phyloP scores from a whole-genome alignment of 2,113 vertebrate genomes.

The Sinocyclocheilus maitianheensis region DNA sequence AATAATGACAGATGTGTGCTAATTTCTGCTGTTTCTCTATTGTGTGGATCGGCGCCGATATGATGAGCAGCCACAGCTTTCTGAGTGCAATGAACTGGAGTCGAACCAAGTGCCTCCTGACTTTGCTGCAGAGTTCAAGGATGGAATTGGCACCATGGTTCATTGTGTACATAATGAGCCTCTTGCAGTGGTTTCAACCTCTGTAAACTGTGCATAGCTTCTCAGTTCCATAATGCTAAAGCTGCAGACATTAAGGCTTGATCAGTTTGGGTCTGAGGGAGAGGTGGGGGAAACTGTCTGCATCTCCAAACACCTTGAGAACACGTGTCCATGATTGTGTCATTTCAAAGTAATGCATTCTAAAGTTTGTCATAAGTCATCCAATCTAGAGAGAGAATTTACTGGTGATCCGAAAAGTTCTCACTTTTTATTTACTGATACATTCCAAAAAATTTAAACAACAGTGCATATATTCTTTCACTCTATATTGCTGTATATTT shows the following conservation, averaged over 20 bases:
- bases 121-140: slow-evolving; percentile 34
- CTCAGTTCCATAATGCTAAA: slow-evolving; percentile 18
- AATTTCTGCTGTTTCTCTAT: no score
- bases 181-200: slow-evolving; percentile 44
- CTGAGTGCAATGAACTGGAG: slow-evolving; percentile 34
- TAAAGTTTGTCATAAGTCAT: slow-evolving; percentile 6
- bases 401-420: background rate
- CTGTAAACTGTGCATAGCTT: slow-evolving; percentile 51
- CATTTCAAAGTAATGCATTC: slow-evolving; percentile 28
- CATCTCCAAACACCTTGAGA: slow-evolving; percentile 29
- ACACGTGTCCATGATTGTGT: slow-evolving; percentile 26
- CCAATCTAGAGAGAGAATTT: slow-evolving; percentile 24
- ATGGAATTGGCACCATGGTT: slow-evolving; percentile 49
- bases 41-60: background rate
- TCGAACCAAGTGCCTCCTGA: slow-evolving; percentile 19
- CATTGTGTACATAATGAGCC: slow-evolving; percentile 61
- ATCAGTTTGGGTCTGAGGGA: slow-evolving; percentile 10
- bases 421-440: background rate
- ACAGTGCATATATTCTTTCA: background rate
- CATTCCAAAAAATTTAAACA: background rate
- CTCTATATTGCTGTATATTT: no score
- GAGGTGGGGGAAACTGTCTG: background rate
- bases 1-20: no score
- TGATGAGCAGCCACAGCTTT: slow-evolving; percentile 2
- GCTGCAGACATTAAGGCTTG: slow-evolving; percentile 20